phyloP scores from a whole-genome alignment of 2,888 invertebrate species.

The Drosophila mayaguana region DNA sequence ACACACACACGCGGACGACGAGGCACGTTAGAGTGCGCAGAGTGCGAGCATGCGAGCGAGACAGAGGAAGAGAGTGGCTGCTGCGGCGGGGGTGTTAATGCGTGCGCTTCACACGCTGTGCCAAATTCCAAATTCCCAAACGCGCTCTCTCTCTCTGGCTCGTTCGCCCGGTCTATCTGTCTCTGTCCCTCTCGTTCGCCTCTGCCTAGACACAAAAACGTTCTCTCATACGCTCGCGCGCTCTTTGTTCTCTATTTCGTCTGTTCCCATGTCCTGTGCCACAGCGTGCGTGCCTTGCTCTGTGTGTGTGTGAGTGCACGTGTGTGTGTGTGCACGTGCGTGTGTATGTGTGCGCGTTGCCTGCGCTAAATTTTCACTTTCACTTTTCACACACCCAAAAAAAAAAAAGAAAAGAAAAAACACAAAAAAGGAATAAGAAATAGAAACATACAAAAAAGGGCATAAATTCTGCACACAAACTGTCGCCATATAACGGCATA shows the following conservation, averaged over 20 bases:
- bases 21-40: constrained; percentile 17
- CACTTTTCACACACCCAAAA: constrained; percentile 84
- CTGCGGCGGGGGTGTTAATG: constrained; percentile 64
- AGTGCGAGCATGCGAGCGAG: constrained; percentile 10
- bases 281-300: constrained; percentile 23
- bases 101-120: constrained; percentile 65
- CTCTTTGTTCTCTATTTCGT: constrained; percentile 45
- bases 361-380: constrained; percentile 83
- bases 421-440: constrained; percentile 50
- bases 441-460: constrained; percentile 15
- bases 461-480: constrained; percentile 36
- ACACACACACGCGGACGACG: constrained; percentile 22
- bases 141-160: constrained; percentile 3
- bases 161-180: constrained; percentile 13
- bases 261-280: constrained; percentile 42
- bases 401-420: constrained; percentile 55
- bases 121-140: constrained; percentile 65
- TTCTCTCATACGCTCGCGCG: constrained; percentile 29
- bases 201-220: constrained; percentile 32
- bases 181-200: not conserved
- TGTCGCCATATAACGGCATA: constrained; percentile 32
- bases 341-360: constrained; percentile 32
- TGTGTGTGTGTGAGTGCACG: not conserved
- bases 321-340: constrained; percentile 12
- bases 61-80: constrained; percentile 19